A percentile compares a stretch with the other conserved stretches of the same genome.
These are phyloP conservation scores for Augiades crinisus DNA, from an alignment of 2,888 invertebrate species.

Conservation along the genomic window DNA sequence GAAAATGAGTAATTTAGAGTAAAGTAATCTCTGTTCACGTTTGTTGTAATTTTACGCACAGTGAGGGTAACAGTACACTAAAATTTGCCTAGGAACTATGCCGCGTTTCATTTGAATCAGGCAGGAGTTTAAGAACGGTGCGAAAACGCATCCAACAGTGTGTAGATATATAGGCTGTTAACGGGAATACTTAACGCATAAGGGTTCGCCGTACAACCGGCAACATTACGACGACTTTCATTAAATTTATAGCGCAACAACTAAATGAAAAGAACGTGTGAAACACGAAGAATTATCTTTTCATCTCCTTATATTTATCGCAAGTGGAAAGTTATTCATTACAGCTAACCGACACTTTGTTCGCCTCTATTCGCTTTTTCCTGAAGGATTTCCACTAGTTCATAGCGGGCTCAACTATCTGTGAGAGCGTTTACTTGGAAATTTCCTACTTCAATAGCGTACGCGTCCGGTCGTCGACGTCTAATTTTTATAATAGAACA, in stretches of 20 bases:
- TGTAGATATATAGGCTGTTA: constrained; percentile 10
- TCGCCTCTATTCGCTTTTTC: background rate
- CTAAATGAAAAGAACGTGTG: constrained; percentile 7
- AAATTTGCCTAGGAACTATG: constrained; percentile 5
- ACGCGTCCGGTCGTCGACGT: constrained; percentile 39
- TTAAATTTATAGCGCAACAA: constrained; percentile 2
- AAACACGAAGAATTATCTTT: background rate
- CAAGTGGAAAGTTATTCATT: background rate
- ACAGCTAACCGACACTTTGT: background rate
- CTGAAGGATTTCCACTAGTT: background rate
- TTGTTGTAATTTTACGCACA: constrained; percentile 7
- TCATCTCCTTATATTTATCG: background rate
- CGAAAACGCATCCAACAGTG: constrained; percentile 15
- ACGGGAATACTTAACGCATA: constrained; percentile 12
- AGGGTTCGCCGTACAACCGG: background rate
- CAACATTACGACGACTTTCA: background rate
- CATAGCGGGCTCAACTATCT: background rate
- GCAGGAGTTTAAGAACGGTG: constrained; percentile 14
- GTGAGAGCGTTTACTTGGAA: background rate
- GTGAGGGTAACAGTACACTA: constrained; percentile 9
- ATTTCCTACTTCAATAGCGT: constrained; percentile 19
- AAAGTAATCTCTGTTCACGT: constrained; percentile 10
- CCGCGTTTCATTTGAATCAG: constrained; percentile 17
- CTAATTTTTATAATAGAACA: constrained; percentile 64
- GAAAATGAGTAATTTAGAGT: constrained; percentile 4